Base-by-base conservation (phyloP, 2,113 vertebrate species). In the Rhinichthys klamathensis region DNA sequence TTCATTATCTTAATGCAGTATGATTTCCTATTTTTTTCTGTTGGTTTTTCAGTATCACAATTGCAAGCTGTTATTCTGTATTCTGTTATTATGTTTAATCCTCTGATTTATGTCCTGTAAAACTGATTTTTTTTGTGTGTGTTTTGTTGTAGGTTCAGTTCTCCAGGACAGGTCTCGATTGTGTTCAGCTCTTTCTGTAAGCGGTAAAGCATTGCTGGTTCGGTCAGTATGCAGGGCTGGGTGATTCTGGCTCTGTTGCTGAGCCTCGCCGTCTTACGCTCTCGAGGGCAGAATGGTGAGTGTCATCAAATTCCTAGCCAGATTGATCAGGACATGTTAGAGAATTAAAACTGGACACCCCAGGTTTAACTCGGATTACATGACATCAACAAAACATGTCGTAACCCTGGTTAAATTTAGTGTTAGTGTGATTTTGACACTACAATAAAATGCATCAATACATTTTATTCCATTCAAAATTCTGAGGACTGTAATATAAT, bases 271-370 rank as follows among this genome's bases (percentile, higher is more conserved):
- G 63, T 69, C 80, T 12, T 13, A 9, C 27, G 11, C 44, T 12
- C 61, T 21, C 80, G 32, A 10, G 80, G 27, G 67, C 61, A 81
- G 25, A 51, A 81, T 2, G 80, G 80, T 81, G 80, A 69, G 80
- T 81, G 23, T 67, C 38, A 60, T 60, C 54, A 15, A 35, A n/a
- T 46, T 38, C 11, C 41, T 1, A 46, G 12, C 21, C 38, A 25
- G 32, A 16, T 16, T 74, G 1, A 73, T 73, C 70, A 44, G 21
- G 69, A 41, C 35, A 3, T 46, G 11, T 73, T 73, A 7, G 41
- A 13, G 38, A n/a, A n/a, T 41, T n/a, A 35, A 11, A 9, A 3
- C 10, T 3, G 15, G 21, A 9, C 54, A 78, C 30, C 11, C 2
- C 2, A 78, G 51, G 21, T 78, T 78, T 58, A 78, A 78, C 54